Base-by-base conservation (phyloP, 2,797 vertebrate genomes). In the Vultur gryphus region DNA sequence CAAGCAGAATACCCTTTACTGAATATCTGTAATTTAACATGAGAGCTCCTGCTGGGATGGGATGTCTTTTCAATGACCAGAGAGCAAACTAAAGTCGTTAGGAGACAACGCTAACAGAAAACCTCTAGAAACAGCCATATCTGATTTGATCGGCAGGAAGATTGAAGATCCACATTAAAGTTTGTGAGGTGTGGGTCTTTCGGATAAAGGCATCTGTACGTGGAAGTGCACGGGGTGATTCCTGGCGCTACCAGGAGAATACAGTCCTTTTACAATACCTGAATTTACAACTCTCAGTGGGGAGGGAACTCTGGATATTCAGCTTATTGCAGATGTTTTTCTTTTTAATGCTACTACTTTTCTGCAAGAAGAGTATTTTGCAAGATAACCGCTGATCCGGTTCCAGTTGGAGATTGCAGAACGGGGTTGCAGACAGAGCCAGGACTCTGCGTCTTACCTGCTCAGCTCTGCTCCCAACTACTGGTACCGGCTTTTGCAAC, bases 181-280 rank as follows among this genome's bases (percentile, higher is more conserved):
- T 64, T 28, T 49, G 71, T 0, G 9, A 87, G 67, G 29, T 25
- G 59, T 11, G 64, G 54, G 10, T 3, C 51, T 90, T 69, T 21
- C 2, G 6, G 59, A 7, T 46, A 11, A 41, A 79, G 43, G 4
- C 7, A 2, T n/a, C 39, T 41, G 28, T 26, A 24, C 6, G 0
- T 13, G 57, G 80, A 43, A 1, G 6, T 7, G 10, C 17, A 6
- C 0, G 0, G 61, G 43, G 12, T 0, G 2, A 24, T 37, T 65
- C 67, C 61, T 57, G 67, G 33, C 55, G 79, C 81, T 59, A 1
- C 28, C 64, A 29, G 52, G 39, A n/a, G 48, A 26, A 15, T 0
- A 4, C 19, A 37, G 39, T 24, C 23, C 21, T 55, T 58, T 20
- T 2, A 4, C 10, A 25, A 15, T 25, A 57, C 46, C 81, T 33